Base-by-base conservation (phyloP, 2,797 vertebrate species). In the Argentina silus region DNA sequence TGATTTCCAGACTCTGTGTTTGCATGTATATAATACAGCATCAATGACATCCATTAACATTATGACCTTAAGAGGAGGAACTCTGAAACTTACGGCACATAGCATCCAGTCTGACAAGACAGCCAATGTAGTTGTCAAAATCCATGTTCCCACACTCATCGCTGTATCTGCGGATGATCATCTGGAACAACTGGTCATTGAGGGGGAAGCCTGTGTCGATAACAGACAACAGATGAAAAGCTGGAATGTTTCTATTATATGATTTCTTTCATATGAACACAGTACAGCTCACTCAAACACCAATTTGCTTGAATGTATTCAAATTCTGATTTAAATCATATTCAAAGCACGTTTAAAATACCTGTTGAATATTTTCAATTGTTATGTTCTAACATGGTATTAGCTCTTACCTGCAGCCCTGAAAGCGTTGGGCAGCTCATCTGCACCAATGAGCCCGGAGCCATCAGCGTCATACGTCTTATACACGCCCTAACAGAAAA, bases 111-210 rank as follows among this genome's bases (percentile, higher is more conserved):
- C 96, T 93, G 36, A 99, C 96, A 74, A 99, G 90, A 85, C 96
- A 98, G 83, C 95, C 93, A 2, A 99, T 96, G 90, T 97, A 99
- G 86, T 92, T 96, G 90, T 98, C 98, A 77, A 99, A 99, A 80
- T 99, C 96, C 94, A 99, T 93, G 87, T 93, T 92, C 0, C 95
- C 95, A 0, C 74, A 86, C 7, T 96, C 94, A 0, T 94, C 88
- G 0, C 95, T 91, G 1, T 98, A 99, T 3, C 97, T 94, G 74
- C 94, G 96, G 67, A 93, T 69, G 0, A 99, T 88, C 86, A 96
- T 89, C 0, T 81, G 56, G 84, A 92, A 93, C 10, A 99, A 90
- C 0, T 95, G 86, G 0, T 96, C 93, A 0, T 88, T 93, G 7
- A 99, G 93, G 5, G 93, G 93, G 89, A 98, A 99, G 17, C 97